Evolutionary conservation across 2,797 vertebrate genomes (phyloP).

Genomic region (Chlorospingus flavigularis): DNA sequence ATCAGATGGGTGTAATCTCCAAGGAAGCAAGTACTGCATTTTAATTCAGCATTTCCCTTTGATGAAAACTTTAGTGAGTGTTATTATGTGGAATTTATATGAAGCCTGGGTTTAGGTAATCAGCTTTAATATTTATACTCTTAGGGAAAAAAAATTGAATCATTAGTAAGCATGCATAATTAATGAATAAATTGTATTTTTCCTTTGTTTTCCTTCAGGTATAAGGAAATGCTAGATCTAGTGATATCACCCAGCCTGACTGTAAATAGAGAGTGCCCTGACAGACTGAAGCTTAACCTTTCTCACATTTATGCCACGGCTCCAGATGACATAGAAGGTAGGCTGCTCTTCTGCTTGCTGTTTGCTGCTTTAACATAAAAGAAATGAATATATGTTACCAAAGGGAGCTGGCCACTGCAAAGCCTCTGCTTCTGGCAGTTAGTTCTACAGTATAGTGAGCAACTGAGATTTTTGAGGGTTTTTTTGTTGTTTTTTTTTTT

Average conservation of each 20-base stretch:
- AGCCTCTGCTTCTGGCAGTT: neutral
- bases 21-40: slow-evolving; percentile 65
- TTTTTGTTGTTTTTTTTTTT: neutral
- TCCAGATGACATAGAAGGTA: slow-evolving; percentile 81
- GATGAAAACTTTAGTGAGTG: slow-evolving; percentile 75
- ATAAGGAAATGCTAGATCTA: slow-evolving; percentile 85
- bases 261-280: slow-evolving; percentile 73
- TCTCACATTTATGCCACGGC: slow-evolving; percentile 61
- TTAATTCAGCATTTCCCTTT: slow-evolving; percentile 70
- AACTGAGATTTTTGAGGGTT: neutral
- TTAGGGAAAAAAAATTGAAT: slow-evolving; percentile 65
- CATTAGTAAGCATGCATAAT: slow-evolving; percentile 75
- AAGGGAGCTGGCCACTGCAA: neutral
- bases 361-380: neutral
- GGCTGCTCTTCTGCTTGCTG: slow-evolving; percentile 31
- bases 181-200: slow-evolving; percentile 76
- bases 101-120: slow-evolving; percentile 74
- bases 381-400: neutral
- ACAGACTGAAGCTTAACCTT: slow-evolving; percentile 69
- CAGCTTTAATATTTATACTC: slow-evolving; percentile 79
- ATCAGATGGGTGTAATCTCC: slow-evolving; percentile 63
- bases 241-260: slow-evolving; percentile 81
- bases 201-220: slow-evolving; percentile 79
- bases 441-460: neutral
- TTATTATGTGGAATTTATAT: slow-evolving; percentile 77